Base-by-base conservation (phyloP, 2,113 vertebrate species). In the Siniperca knerii region DNA sequence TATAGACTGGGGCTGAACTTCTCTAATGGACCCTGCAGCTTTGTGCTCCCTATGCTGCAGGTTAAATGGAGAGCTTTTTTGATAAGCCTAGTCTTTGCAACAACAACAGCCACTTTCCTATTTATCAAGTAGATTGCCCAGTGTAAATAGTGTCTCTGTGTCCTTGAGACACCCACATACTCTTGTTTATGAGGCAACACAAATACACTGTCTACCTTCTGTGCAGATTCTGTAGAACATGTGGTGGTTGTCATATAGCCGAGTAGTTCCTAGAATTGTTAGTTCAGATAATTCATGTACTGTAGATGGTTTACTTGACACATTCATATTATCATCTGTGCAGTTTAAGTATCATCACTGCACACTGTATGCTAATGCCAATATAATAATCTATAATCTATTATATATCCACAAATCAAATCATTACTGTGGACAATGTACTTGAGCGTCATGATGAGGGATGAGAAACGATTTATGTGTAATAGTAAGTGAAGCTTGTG, bases 131-230 rank as follows among this genome's bases (percentile, higher is more conserved):
- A 52, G 65, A 61, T 42, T 57, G 54, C 35, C 76, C 67, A 16
- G 77, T 86, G 83, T 89, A 83, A 91, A 90, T 64, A 85, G 77
- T 77, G 67, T 35, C 16, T 50, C 58, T 84, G 81, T 89, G 83
- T 92, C 87, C 85, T 90, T 89, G 81, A 83, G 82, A 87, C 73
- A 77, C 91, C 91, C 90, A 87, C 91, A 87, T 84, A 33, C 62
- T 70, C 78, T 87, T 91, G 92, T 91, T 92, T 88, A 89, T 71
- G 79, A 81, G 75, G 75, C 79, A 91, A 92, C 87, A 91, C 61
- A 64, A 60, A 48, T 42, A 75, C 83, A 87, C 40, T 48, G 57
- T 68, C 25, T 25, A 67, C 71, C 50, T 66, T 67, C 35, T 85
- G 46, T 80, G 20, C 55, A 77, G 67, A 80, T 71, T 55, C 13